A percentile compares a stretch with the other conserved stretches of the same genome.
These are phyloP conservation scores for Tubulanus polymorphus DNA, from an alignment of 2,888 invertebrate species.

Conservation along the genomic window DNA sequence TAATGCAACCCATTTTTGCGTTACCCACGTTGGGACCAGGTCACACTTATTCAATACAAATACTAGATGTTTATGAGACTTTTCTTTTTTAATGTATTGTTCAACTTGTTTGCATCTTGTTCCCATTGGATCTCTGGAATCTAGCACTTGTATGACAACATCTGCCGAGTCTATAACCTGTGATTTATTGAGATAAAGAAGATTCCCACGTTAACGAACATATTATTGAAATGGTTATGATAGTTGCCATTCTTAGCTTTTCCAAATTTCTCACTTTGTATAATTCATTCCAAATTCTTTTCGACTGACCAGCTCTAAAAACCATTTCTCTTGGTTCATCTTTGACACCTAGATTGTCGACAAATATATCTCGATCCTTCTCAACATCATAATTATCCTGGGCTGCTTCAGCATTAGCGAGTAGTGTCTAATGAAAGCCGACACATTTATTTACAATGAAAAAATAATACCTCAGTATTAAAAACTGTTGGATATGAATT, in stretches of 20 bases:
- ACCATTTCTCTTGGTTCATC: conserved; percentile 83
- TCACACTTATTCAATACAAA: conserved; percentile 90
- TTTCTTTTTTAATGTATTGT: conserved; percentile 87
- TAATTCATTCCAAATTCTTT: conserved; percentile 96
- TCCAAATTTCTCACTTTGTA: conserved; percentile 72
- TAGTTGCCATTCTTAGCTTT: not conserved
- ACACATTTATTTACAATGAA: too few species aligned
- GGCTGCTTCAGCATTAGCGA: conserved; percentile 68
- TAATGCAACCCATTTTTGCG: conserved; percentile 94
- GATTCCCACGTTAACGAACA: not conserved
- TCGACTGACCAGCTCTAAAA: conserved; percentile 73
- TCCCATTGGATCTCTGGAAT: conserved; percentile 95
- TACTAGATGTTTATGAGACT: conserved; percentile 94
- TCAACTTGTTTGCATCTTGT: conserved; percentile 91
- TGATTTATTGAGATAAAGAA: conserved; percentile 7
- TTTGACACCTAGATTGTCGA: conserved; percentile 70
- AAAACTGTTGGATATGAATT: too few species aligned
- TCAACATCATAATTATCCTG: conserved; percentile 73
- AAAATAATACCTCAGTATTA: too few species aligned
- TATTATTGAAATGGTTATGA: not conserved
- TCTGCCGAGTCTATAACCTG: conserved; percentile 90
- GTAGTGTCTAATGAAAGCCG: conserved; percentile 56
- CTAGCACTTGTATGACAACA: conserved; percentile 90
- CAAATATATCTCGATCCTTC: conserved; percentile 77
- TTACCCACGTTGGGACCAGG: conserved; percentile 95